Evolutionary conservation across 2,888 invertebrate genomes (phyloP).

Genomic region (Synanthedon andrenaeformis): DNA sequence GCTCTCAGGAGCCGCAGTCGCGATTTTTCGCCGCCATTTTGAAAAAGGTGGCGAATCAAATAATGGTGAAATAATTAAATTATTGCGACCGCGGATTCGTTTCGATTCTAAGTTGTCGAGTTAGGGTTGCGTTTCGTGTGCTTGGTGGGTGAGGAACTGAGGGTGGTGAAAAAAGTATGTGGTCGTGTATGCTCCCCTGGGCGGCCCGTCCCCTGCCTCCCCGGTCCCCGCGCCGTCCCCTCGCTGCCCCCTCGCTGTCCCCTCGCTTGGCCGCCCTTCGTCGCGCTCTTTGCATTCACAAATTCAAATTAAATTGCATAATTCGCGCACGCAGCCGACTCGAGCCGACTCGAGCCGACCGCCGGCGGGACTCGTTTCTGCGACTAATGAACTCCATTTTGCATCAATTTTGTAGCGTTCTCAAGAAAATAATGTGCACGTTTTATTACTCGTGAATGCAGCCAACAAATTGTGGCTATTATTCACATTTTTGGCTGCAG

Average conservation of each 20-base stretch:
- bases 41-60: slow-evolving; percentile 67
- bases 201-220: slow-evolving; percentile 24
- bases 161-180: slow-evolving; percentile 53
- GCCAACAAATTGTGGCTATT: background rate
- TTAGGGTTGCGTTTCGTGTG: slow-evolving; percentile 39
- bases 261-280: slow-evolving; percentile 7
- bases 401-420: slow-evolving; percentile 7
- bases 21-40: slow-evolving; percentile 50
- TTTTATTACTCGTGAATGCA: background rate
- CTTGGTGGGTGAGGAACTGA: slow-evolving; percentile 16
- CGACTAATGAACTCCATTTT: slow-evolving; percentile 50
- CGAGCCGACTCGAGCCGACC: slow-evolving; percentile 5
- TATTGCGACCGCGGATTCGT: slow-evolving; percentile 22
- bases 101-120: slow-evolving; percentile 26
- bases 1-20: background rate
- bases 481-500: background rate
- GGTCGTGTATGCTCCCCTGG: slow-evolving; percentile 24
- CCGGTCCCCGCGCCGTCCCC: slow-evolving; percentile 16
- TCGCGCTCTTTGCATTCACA: slow-evolving; percentile 31
- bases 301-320: slow-evolving; percentile 66
- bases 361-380: slow-evolving; percentile 24
- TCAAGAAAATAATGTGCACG: slow-evolving; percentile 1
- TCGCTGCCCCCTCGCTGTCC: slow-evolving; percentile 15
- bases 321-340: slow-evolving; percentile 26
- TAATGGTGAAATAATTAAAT: slow-evolving; percentile 67